Percentiles rank a stretch among this genome's conserved stretches.
Evolutionary conservation across 2,113 vertebrate species (phyloP).

Genomic region (pig (Sus scrofa)): T2T-Sscrofa CM000826.6:90477001-90477500

Average conservation of each 20-base stretch:
- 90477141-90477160: neutral
- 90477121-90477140: neutral
- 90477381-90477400: neutral
- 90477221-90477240: conserved; percentile 9
- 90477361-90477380: conserved; percentile 3
- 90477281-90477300: neutral
- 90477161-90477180: neutral
- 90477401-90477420: conserved; percentile 64
- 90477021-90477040: neutral
- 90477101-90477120: neutral
- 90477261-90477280: neutral
- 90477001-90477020: neutral
- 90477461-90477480: neutral
- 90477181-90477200: conserved; percentile 4
- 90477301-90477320: conserved; percentile 44
- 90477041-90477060: neutral
- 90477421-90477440: conserved; percentile 36
- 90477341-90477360: conserved; percentile 14
- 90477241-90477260: neutral
- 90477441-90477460: neutral
- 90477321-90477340: neutral
- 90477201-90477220: neutral
- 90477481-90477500: conserved; percentile 62
- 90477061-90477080: neutral
- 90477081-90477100: neutral